phyloP scores from a whole-genome alignment of 53 echinoderm and acorn worm genomes.

The Astropecten irregularis region DNA sequence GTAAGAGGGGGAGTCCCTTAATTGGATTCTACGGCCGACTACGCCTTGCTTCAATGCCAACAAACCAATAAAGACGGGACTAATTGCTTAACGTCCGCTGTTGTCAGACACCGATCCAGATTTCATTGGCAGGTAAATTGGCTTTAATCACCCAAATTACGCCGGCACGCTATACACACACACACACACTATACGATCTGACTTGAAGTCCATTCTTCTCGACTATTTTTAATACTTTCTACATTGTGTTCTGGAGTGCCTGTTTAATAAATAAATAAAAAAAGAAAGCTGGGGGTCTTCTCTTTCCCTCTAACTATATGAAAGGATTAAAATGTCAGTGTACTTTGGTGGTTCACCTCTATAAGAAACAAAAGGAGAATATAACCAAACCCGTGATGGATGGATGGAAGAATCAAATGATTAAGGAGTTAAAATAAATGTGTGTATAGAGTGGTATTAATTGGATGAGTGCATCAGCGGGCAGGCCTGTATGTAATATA shows the following conservation, averaged over 20 bases:
- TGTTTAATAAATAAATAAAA: conserved; percentile 33
- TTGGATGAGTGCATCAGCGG: conserved; percentile 24
- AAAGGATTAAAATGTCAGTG: conserved; percentile 33
- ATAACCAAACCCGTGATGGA: too few species aligned
- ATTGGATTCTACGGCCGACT: conserved; percentile 27
- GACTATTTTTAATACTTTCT: too few species aligned
- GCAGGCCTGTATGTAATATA: too few species aligned
- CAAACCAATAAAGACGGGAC: conserved; percentile 37
- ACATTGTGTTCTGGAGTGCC: background rate
- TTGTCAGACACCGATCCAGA: conserved; percentile 24
- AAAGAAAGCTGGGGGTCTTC: too few species aligned
- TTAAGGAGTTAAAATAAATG: conserved; percentile 32
- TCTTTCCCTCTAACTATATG: too few species aligned
- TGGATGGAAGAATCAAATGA: background rate
- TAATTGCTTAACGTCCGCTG: conserved; percentile 9
- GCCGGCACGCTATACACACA: background rate
- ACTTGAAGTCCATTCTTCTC: too few species aligned
- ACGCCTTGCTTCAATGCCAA: background rate
- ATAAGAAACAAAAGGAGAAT: background rate
- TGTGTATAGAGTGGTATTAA: conserved; percentile 6
- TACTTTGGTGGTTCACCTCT: conserved; percentile 38
- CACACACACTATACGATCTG: too few species aligned
- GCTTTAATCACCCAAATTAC: conserved; percentile 41
- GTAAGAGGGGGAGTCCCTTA: too few species aligned
- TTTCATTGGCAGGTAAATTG: conserved; percentile 38